phyloP scores from a whole-genome alignment of 35 echinoderm and acorn worm genomes.

The Anneissia japonica region DNA sequence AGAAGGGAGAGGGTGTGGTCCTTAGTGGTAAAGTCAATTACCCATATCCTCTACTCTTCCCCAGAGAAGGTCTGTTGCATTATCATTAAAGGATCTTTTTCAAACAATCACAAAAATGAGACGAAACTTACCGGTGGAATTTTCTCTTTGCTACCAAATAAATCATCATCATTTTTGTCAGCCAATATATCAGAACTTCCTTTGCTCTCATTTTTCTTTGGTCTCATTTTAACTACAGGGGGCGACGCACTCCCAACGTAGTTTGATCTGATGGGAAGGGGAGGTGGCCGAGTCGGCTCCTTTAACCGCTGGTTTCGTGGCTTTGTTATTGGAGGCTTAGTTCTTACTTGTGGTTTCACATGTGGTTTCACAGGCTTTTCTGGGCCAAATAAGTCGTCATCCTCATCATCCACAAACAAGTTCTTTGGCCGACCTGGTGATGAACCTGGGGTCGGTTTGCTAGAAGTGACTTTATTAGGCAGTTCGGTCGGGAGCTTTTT shows the following conservation, averaged over 20 bases:
- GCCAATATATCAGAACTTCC: not conserved
- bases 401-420: not conserved
- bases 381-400: not conserved
- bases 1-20: too few species aligned
- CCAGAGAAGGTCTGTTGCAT: too few species aligned
- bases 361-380: not conserved
- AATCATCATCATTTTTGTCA: slow-evolving; percentile 2
- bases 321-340: not conserved
- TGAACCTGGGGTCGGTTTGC: not conserved
- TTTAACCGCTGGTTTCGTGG: not conserved
- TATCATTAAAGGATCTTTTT: too few species aligned
- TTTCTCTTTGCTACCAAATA: not conserved
- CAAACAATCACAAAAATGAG: not conserved
- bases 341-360: not conserved
- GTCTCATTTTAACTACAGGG: not conserved
- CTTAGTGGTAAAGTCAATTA: too few species aligned
- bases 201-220: not conserved
- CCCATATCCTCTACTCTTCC: too few species aligned
- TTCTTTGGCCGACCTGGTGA: not conserved
- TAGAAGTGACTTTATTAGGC: not conserved
- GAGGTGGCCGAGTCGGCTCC: not conserved
- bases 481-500: not conserved
- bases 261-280: not conserved
- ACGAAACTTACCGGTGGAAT: not conserved
- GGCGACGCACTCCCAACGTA: not conserved